Evolutionary conservation across 2,113 vertebrate species (phyloP).

Genomic region (Burhinus bistriatus): DNA sequence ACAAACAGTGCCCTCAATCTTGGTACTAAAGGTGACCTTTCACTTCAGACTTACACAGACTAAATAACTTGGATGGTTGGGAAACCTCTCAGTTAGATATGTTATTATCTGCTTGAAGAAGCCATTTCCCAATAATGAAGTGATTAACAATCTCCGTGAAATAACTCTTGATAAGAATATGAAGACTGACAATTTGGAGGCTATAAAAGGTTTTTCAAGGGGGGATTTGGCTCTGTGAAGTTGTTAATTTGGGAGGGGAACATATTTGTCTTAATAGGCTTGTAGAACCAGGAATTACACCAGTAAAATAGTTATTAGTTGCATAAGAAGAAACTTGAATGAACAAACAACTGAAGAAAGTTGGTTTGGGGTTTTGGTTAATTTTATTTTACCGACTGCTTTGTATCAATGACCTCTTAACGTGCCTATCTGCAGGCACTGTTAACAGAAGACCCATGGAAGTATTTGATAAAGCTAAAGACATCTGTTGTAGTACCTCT

Average conservation of each 20-base stretch:
- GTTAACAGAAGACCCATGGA: neutral
- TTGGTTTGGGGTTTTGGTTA: neutral
- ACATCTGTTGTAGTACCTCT: neutral
- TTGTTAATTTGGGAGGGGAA: neutral
- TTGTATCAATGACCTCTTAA: neutral
- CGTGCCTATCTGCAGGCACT: neutral
- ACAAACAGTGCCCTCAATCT: neutral
- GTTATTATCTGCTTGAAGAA: neutral
- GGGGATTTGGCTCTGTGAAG: neutral
- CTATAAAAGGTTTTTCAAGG: neutral
- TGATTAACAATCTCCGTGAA: neutral
- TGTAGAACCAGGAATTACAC: neutral
- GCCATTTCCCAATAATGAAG: neutral
- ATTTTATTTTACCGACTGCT: neutral
- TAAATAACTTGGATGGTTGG: neutral
- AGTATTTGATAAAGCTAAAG: neutral
- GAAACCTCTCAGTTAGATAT: neutral
- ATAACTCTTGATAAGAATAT: neutral
- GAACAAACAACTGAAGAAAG: neutral
- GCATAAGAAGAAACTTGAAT: neutral
- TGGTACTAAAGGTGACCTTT: neutral
- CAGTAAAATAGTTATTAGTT: neutral
- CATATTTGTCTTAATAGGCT: neutral
- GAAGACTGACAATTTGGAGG: neutral
- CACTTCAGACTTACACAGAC: neutral